phyloP scores from a whole-genome alignment of 2,888 invertebrate genomes.

The Leptopilina drosophilae region DNA sequence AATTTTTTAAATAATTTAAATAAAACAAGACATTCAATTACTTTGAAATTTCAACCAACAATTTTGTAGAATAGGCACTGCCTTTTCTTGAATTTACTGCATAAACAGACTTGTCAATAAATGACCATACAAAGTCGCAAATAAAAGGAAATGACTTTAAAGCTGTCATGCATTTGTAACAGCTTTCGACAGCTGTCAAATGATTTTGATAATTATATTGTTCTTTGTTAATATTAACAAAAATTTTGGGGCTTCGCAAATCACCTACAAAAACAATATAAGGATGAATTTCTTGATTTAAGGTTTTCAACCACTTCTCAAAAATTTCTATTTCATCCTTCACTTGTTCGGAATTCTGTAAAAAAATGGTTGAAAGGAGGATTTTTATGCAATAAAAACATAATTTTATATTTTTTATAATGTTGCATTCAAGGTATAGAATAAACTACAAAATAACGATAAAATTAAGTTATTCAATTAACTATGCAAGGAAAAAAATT shows the following conservation, averaged over 20 bases:
- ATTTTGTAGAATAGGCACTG: constrained; percentile 13
- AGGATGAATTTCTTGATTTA: constrained; percentile 36
- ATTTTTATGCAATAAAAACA: not conserved
- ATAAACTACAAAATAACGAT: no score
- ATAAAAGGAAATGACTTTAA: constrained; percentile 37
- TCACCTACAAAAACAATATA: constrained; percentile 43
- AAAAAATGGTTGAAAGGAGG: not conserved
- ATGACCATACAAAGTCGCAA: constrained; percentile 43
- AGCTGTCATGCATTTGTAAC: constrained; percentile 48
- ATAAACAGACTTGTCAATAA: constrained; percentile 45
- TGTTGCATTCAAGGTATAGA: no score
- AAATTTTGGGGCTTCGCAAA: constrained; percentile 36
- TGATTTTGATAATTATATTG: constrained; percentile 32
- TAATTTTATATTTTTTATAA: not conserved
- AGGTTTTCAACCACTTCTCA: constrained; percentile 19
- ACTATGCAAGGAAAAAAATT: not conserved
- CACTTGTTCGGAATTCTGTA: constrained; percentile 27
- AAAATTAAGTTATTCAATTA: not conserved
- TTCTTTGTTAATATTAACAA: constrained; percentile 39
- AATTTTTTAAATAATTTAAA: no score
- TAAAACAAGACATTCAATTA: not conserved
- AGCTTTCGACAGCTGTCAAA: constrained; percentile 43
- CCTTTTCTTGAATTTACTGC: constrained; percentile 15
- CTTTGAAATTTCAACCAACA: constrained; percentile 16
- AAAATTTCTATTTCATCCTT: not conserved